phyloP scores from a whole-genome alignment of 2,888 invertebrate genomes.

The Panorpa germanica region DNA sequence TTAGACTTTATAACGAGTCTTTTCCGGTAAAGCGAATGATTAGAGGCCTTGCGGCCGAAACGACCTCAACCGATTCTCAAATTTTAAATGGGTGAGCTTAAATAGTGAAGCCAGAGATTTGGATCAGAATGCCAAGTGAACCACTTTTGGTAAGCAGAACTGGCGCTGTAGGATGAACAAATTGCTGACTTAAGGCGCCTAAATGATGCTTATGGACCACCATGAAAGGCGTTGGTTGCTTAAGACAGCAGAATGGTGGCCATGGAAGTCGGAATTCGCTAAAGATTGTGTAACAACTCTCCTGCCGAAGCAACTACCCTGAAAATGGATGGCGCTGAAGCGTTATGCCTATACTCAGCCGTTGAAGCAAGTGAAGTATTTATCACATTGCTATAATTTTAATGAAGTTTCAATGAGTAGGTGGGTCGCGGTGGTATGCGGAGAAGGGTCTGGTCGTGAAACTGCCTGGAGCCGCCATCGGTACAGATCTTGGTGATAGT shows the following conservation, averaged over 20 bases:
- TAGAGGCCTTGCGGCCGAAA: too few species aligned
- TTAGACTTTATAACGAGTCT: too few species aligned
- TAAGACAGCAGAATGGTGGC: constrained; percentile 53
- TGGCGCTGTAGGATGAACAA: constrained; percentile 63
- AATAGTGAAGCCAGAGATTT: constrained; percentile 31
- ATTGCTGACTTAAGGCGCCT: constrained; percentile 49
- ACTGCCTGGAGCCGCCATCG: too few species aligned
- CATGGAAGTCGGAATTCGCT: constrained; percentile 57
- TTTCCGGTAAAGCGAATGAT: too few species aligned
- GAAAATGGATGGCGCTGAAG: constrained; percentile 46
- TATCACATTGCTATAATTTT: too few species aligned
- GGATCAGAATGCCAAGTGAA: constrained; percentile 44
- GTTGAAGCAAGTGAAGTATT: constrained; percentile 25
- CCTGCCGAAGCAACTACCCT: constrained; percentile 44
- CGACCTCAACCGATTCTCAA: too few species aligned
- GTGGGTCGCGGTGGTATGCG: too few species aligned
- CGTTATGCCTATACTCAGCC: constrained; percentile 29
- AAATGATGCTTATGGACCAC: constrained; percentile 38
- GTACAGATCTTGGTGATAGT: too few species aligned
- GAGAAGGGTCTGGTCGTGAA: too few species aligned
- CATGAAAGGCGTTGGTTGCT: constrained; percentile 43
- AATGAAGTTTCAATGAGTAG: too few species aligned
- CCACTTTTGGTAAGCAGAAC: constrained; percentile 63
- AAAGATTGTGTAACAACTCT: constrained; percentile 36
- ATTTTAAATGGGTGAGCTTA: too few species aligned